Conservation (phyloP, 2,113 vertebrate genomes). For the Elanus axillaris region DNA sequence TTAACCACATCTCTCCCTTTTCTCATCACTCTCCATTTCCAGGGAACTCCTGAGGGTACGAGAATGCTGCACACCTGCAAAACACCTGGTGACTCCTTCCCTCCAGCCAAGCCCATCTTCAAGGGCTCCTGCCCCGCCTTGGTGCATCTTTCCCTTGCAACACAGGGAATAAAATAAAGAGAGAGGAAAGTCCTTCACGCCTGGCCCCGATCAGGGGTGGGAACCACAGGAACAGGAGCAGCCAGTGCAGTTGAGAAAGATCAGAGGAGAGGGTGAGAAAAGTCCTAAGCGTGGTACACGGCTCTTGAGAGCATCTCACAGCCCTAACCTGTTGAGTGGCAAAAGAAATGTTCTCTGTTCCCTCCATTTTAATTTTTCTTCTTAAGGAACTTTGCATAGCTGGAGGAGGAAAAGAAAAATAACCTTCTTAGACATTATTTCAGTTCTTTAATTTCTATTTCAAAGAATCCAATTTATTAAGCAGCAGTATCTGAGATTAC, state of each 20-base stretch:
- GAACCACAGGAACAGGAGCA: neutral
- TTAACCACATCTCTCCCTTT: neutral
- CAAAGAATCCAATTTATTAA: slow-evolving; percentile 57
- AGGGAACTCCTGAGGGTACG: neutral
- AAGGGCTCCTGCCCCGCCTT: neutral
- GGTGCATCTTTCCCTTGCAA: neutral
- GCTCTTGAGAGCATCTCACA: neutral
- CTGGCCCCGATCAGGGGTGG: neutral
- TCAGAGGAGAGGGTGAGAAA: neutral
- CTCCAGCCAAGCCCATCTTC: neutral
- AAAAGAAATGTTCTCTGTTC: neutral
- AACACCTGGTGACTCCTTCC: neutral
- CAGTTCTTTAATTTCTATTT: slow-evolving; percentile 38
- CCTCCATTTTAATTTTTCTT: neutral
- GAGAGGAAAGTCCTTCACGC: neutral
- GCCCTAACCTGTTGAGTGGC: neutral
- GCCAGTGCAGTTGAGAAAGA: neutral
- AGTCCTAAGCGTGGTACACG: neutral
- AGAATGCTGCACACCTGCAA: neutral
- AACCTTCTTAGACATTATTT: neutral
- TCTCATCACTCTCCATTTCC: neutral
- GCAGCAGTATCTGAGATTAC: slow-evolving; percentile 47
- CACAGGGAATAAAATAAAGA: neutral
- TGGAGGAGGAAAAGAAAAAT: slow-evolving; percentile 9
- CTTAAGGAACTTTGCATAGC: neutral